Evolutionary conservation across 1,140 invertebrate species (phyloP).

Genomic region (Harpegnathos saltator): DNA sequence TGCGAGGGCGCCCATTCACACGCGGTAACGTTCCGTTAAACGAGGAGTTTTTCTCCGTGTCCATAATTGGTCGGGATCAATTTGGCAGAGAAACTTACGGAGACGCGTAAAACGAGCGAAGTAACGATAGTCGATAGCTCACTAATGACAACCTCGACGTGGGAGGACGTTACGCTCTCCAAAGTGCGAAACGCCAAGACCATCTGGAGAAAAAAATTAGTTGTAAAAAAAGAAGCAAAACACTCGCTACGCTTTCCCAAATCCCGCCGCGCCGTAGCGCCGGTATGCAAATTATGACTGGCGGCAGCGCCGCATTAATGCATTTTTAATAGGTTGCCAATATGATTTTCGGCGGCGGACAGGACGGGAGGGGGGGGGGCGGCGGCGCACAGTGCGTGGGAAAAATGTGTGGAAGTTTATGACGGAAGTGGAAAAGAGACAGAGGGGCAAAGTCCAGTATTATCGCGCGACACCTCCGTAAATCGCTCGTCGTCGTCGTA

Average conservation of each 20-base stretch:
- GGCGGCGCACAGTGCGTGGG: not conserved
- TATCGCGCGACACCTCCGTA: not conserved
- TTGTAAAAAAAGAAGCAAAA: constrained; percentile 5
- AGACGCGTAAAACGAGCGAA: not conserved
- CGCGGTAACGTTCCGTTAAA: not conserved
- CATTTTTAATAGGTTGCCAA: constrained; percentile 37
- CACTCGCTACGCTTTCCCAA: not conserved
- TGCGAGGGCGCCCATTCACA: constrained; percentile 4
- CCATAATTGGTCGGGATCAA: not conserved
- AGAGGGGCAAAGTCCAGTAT: not conserved
- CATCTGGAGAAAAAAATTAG: not conserved
- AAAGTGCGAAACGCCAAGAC: not conserved
- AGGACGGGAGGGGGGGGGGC: no score
- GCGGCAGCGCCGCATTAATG: constrained; percentile 16
- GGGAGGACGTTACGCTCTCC: not conserved
- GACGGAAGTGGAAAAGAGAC: no score
- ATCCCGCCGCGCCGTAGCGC: not conserved
- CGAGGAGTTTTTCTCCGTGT: not conserved
- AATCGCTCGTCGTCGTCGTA: not conserved
- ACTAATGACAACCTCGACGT: not conserved
- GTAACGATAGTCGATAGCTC: not conserved
- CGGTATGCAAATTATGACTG: constrained; percentile 4
- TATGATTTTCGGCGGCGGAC: constrained; percentile 3
- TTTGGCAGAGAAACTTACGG: not conserved
- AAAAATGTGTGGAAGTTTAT: not conserved